phyloP scores from a whole-genome alignment of 2,797 vertebrate genomes.

The Thalassophryne amazonica region DNA sequence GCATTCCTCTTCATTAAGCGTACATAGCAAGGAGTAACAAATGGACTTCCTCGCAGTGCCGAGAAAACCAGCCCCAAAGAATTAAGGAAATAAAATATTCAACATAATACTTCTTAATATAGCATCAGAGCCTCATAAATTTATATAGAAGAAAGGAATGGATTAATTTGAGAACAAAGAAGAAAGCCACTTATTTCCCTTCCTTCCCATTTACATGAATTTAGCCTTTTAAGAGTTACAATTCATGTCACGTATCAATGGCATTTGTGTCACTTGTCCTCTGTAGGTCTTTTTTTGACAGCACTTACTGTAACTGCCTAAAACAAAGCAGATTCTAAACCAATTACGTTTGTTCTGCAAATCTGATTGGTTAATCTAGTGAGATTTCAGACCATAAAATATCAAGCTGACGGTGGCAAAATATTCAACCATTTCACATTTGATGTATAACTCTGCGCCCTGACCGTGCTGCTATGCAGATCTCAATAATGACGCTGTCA shows the following conservation, averaged over 20 bases:
- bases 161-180: slow-evolving; percentile 62
- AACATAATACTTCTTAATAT: slow-evolving; percentile 71
- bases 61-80: slow-evolving; percentile 59
- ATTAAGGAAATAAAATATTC: slow-evolving; percentile 76
- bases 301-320: no score
- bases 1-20: slow-evolving; percentile 53
- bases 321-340: no score
- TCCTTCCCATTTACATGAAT: slow-evolving; percentile 44
- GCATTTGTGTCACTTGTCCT: slow-evolving; percentile 21
- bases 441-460: no score
- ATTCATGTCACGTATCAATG: slow-evolving; percentile 35
- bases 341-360: no score
- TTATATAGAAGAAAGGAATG: slow-evolving; percentile 58
- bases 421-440: no score
- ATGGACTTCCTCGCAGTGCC: slow-evolving; percentile 49
- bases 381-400: no score
- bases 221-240: slow-evolving; percentile 37
- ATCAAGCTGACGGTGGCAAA: no score
- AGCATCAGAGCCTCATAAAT: slow-evolving; percentile 68
- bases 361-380: no score
- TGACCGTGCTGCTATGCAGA: no score
- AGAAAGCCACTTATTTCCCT: slow-evolving; percentile 47
- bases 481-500: no score
- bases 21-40: slow-evolving; percentile 51
- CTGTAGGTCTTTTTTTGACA: no score